Conservation (phyloP, 2,797 vertebrate genomes). For the Anguilla megastoma region DNA sequence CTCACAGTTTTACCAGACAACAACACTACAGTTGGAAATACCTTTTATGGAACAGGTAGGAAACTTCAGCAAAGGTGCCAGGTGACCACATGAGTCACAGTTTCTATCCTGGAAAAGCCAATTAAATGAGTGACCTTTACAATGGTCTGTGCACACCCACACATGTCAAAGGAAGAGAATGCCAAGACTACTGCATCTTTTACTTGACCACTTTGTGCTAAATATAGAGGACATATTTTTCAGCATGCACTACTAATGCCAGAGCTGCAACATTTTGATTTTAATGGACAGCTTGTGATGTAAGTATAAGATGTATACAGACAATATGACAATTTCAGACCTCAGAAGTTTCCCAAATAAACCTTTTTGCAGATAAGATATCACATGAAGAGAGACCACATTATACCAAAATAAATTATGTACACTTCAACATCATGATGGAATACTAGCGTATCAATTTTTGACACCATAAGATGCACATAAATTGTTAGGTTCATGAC, state of each 20-base stretch:
- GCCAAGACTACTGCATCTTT: neutral
- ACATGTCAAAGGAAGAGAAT: neutral
- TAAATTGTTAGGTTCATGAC: neutral
- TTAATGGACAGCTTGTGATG: constrained; percentile 6
- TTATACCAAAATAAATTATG: neutral
- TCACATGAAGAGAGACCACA: neutral
- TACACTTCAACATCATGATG: neutral
- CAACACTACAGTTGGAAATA: neutral
- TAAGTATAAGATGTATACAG: neutral
- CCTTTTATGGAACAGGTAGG: constrained; percentile 52
- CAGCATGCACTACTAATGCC: neutral
- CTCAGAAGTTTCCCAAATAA: neutral
- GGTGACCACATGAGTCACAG: constrained; percentile 44
- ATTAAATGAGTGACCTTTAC: constrained; percentile 55
- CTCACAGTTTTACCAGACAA: constrained; percentile 42
- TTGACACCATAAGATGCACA: neutral
- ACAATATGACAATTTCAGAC: neutral
- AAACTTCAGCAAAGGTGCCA: neutral
- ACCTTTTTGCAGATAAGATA: neutral
- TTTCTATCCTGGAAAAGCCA: constrained; percentile 43
- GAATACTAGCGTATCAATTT: neutral
- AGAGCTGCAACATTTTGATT: constrained; percentile 21
- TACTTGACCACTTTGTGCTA: constrained; percentile 37
- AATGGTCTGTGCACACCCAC: constrained; percentile 36
- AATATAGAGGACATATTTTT: constrained; percentile 35